Evolutionary conservation across 2,797 vertebrate genomes (phyloP), one percentile per base, ranked within the genome.

Genomic region (Silurus aristotelis): DNA sequence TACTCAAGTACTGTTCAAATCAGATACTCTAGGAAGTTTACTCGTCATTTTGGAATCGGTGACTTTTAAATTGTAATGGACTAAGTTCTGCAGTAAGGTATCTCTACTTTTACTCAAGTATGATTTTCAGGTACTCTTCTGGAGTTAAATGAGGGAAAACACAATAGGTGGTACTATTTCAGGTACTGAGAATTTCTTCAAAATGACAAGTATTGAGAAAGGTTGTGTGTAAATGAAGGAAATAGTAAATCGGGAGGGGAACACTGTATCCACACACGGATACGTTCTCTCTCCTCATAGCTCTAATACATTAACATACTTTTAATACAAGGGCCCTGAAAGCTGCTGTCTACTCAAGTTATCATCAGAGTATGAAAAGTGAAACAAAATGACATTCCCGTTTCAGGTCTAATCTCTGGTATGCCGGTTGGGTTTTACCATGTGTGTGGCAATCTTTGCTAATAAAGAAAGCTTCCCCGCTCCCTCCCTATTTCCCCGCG

Each of bases 241-340:
- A 70, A 83, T 22, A 72, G 71, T 52, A 85, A 78, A 75, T 55
- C 14, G 60, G 64, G 68, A 12, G 38, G 38, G 38, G 48, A 52
- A 52, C 10, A 10, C 48, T 52, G 48, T 7, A 52, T 52, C 48
- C 22, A 55, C 48, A 8, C 13, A 73, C 22, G n/a, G 8, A 71
- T 3, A 71, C 9, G 12, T 61, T 61, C 4, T 70, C 27, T 27
- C 7, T 10, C 1, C 8, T 0, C 19, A 31, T 55, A 56, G 25
- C 22, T 58, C 58, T 46, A 86, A 79, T 55, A 27, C n/a, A 31
- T 43, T 68, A 25, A 79, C 15, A 68, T 38, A 70, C 63, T 12
- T 20, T 58, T 17, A 80, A 17, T 52, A 31, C 22, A 46, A 31
- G 17, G 43, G 5, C 60, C 48, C 0, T 43, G 43, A 76, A 58